Evolutionary conservation across 2,797 vertebrate species (phyloP), one percentile per base, ranked within the genome.

Genomic region (Melanotaenia maccullochi): DNA sequence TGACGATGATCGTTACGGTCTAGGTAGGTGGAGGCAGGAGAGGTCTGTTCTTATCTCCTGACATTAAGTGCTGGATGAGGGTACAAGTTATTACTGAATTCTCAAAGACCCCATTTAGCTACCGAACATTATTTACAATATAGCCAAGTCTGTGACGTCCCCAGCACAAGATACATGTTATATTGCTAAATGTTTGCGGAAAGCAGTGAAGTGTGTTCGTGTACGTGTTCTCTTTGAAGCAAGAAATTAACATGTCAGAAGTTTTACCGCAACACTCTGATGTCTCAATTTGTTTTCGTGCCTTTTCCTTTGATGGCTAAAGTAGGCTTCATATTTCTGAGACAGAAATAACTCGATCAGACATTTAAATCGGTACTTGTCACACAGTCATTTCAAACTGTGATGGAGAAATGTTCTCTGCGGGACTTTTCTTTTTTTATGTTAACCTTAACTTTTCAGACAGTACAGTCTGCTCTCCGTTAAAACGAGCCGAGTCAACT

Each of bases 311-410:
- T 71, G 33, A 67, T 76, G 61, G 25, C 44, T 54, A 51, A 65
- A 20, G 2, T 44, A 11, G 55, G 52, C 51, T 55, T 76, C 60
- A 22, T 52, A 71, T 71, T 76, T 38, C 68, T 6, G 32, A 33
- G 38, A 35, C 59, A 40, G 47, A 78, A 79, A 82, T 76, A 68
- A 59, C 54, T 71, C 57, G 25, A 66, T 81, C 70, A 28, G 22
- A 24, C 36, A 72, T 69, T 70, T 36, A 70, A 73, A 65, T 70
- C 24, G 16, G 30, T 25, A 22, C 40, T 61, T 3, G 9, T 71
- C 60, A 65, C 35, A 55, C 1, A 5, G 63, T 84, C 35, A 55
- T 76, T 70, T 82, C 18, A 49, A 70, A 65, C 33, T 36, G 11
- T 66, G 33, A 68, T 16, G 60, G 71, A 82, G 25, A 38, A 59